Evolutionary conservation across 2,888 invertebrate genomes (phyloP).

Genomic region (Pollenia amentaria): DNA sequence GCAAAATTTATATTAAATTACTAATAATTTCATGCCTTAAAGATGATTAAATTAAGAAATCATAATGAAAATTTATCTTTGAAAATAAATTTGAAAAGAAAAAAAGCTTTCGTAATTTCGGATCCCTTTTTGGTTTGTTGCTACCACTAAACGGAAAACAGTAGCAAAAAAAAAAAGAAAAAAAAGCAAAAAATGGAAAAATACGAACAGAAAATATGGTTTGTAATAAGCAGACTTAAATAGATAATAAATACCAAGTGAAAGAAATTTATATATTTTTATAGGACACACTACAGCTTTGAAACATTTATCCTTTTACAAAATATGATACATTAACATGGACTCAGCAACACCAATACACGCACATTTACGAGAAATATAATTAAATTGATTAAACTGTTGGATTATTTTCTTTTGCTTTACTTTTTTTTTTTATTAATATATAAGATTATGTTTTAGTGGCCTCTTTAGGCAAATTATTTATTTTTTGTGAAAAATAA

Average conservation of each 20-base stretch:
- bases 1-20: background rate
- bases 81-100: background rate
- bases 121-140: background rate
- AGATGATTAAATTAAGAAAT: background rate
- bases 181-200: background rate
- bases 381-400: constrained; percentile 4
- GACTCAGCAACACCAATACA: background rate
- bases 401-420: background rate
- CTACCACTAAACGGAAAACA: background rate
- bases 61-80: background rate
- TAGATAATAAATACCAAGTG: constrained; percentile 1
- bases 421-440: background rate
- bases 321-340: background rate
- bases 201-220: background rate
- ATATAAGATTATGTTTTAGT: constrained; percentile 31
- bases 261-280: background rate
- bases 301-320: background rate
- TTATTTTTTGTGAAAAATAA: constrained; percentile 18
- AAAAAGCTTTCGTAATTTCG: constrained; percentile 4
- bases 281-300: background rate
- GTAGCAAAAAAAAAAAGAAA: background rate
- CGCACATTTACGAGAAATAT: background rate
- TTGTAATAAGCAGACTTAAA: constrained; percentile 34
- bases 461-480: constrained; percentile 47
- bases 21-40: background rate